phyloP scores from a whole-genome alignment of 2,797 vertebrate species.

The Perodicticus potto region DNA sequence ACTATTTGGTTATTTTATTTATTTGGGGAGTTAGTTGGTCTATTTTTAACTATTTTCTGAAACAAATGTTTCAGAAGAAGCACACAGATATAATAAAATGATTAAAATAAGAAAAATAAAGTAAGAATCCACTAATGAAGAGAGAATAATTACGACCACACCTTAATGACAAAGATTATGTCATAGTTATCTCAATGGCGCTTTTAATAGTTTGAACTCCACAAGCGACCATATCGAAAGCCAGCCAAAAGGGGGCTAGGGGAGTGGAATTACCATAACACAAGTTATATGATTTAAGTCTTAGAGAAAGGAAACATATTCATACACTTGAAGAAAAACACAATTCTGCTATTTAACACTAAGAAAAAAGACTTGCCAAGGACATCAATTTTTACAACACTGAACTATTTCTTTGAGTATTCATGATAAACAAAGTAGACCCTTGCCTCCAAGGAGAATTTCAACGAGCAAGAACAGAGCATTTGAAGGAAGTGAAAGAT shows the following conservation, averaged over 20 bases:
- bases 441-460: neutral
- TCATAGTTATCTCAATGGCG: rapidly evolving
- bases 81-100: neutral
- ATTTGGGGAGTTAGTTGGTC: neutral
- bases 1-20: neutral
- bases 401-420: neutral
- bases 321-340: neutral
- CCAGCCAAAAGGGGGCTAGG: neutral
- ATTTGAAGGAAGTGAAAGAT: neutral
- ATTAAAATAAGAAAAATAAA: neutral
- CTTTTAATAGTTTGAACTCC: neutral
- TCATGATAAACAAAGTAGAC: constrained; percentile 23
- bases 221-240: neutral
- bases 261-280: rapidly evolving
- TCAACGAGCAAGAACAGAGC: neutral
- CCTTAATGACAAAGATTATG: neutral
- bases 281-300: neutral
- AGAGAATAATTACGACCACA: neutral
- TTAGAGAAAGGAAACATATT: neutral
- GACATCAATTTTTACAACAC: neutral
- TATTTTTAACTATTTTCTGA: neutral
- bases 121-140: neutral
- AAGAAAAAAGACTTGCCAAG: neutral
- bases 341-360: neutral
- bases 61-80: constrained; percentile 31